phyloP scores from a whole-genome alignment of 2,888 invertebrate genomes.

The Crioceris asparagi region DNA sequence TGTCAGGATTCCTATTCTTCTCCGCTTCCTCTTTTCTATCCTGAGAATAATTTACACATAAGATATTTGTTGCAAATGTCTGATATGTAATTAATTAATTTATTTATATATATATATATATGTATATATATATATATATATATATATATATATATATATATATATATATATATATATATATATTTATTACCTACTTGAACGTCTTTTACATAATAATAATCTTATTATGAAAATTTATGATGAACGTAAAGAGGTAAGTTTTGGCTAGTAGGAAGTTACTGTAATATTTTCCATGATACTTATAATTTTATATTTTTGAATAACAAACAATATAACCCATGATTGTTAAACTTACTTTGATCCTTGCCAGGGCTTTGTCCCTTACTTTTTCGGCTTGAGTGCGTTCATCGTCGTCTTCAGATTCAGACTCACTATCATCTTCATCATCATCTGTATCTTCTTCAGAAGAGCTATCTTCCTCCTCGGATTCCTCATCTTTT shows the following conservation, averaged over 20 bases:
- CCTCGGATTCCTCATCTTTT: slow-evolving; percentile 21
- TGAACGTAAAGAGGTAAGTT: no score
- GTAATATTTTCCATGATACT: no score
- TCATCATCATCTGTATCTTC: slow-evolving; percentile 28
- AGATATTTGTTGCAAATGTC: no score
- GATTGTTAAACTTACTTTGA: slow-evolving; percentile 44
- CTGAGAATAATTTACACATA: slow-evolving; percentile 32
- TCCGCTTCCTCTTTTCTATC: slow-evolving; percentile 60
- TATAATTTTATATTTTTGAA: no score
- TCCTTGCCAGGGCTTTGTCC: slow-evolving; percentile 60
- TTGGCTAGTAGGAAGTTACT: no score
- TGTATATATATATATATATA: background rate
- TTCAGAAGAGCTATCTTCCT: slow-evolving; percentile 26
- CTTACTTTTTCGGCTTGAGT: slow-evolving; percentile 67
- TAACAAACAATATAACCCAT: no score
- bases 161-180: no score
- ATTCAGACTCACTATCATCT: slow-evolving; percentile 43
- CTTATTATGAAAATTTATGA: no score
- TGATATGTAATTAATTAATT: background rate
- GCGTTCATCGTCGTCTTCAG: slow-evolving; percentile 51
- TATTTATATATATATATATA: background rate
- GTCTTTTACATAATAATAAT: no score
- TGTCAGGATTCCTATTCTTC: slow-evolving; percentile 52
- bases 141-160: background rate
- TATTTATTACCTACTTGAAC: no score